Conservation (phyloP, 2,113 vertebrate species). For the Morone saxatilis region DNA sequence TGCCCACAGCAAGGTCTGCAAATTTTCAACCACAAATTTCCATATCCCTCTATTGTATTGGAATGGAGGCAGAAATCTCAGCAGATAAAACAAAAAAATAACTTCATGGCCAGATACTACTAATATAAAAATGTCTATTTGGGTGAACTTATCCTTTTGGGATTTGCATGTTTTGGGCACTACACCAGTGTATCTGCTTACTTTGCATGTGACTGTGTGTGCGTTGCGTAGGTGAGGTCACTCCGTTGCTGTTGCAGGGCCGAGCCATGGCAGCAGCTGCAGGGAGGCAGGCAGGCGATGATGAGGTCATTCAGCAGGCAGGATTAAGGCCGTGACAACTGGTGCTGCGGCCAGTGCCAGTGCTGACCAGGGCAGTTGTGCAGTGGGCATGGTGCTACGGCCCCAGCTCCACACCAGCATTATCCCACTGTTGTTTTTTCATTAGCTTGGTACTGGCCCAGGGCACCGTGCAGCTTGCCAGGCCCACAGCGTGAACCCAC, state of each 20-base stretch:
- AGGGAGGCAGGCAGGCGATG: constrained; percentile 58
- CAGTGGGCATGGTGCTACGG: constrained; percentile 45
- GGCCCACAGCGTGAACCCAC: constrained; percentile 68
- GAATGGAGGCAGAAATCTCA: background rate
- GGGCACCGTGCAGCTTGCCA: constrained; percentile 45
- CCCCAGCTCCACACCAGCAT: constrained; percentile 53
- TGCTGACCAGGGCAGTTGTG: constrained; percentile 68
- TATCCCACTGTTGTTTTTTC: constrained; percentile 78
- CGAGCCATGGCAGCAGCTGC: constrained; percentile 60
- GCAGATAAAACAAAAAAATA: background rate
- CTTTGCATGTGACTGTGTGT: constrained; percentile 52
- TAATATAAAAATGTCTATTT: background rate
- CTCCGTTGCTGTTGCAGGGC: constrained; percentile 41
- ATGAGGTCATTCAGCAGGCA: constrained; percentile 80
- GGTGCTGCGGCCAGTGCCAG: constrained; percentile 72
- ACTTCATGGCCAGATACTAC: background rate
- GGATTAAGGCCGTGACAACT: constrained; percentile 81
- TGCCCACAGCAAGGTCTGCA: background rate
- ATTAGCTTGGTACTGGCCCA: constrained; percentile 69
- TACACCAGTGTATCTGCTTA: constrained; percentile 27
- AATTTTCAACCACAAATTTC: background rate
- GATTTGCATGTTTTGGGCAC: constrained; percentile 56
- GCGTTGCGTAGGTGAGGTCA: constrained; percentile 66
- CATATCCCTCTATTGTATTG: background rate
- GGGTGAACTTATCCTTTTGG: background rate